These are phyloP conservation scores for Todiramphus saurophagus DNA, from an alignment of 2,113 vertebrate species.

Conservation along the genomic window DNA sequence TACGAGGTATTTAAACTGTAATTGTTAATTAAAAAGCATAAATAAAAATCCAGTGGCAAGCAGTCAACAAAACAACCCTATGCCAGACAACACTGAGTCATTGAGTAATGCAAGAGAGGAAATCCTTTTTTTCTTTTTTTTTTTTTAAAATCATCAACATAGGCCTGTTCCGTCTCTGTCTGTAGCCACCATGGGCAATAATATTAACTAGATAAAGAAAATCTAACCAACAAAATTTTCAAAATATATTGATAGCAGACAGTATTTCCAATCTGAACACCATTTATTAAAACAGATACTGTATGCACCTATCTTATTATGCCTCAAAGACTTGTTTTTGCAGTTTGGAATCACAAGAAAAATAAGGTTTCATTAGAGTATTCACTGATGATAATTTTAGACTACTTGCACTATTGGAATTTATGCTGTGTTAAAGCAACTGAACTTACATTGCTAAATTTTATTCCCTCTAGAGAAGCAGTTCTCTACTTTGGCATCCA, in stretches of 20 bases:
- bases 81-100: conserved; percentile 29
- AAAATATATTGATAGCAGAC: not conserved
- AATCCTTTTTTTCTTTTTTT: not conserved
- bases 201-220: not conserved
- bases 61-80: conserved; percentile 56
- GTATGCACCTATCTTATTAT: conserved; percentile 65
- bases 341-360: conserved; percentile 72
- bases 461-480: conserved; percentile 18
- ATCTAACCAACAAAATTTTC: not conserved
- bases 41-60: conserved; percentile 45
- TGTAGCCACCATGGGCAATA: not conserved
- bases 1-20: conserved; percentile 38
- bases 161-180: not conserved
- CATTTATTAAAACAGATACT: conserved; percentile 42
- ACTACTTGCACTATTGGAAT: conserved; percentile 37
- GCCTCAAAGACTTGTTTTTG: conserved; percentile 76
- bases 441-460: conserved; percentile 7
- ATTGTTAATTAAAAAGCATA: conserved; percentile 69
- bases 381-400: conserved; percentile 69
- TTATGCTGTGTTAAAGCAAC: conserved; percentile 35
- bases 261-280: not conserved
- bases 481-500: not conserved
- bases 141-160: not conserved
- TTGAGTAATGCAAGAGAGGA: not conserved
- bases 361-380: conserved; percentile 70